Evolutionary conservation across 2,888 invertebrate genomes (phyloP).

Genomic region (Tipula vernalis): DNA sequence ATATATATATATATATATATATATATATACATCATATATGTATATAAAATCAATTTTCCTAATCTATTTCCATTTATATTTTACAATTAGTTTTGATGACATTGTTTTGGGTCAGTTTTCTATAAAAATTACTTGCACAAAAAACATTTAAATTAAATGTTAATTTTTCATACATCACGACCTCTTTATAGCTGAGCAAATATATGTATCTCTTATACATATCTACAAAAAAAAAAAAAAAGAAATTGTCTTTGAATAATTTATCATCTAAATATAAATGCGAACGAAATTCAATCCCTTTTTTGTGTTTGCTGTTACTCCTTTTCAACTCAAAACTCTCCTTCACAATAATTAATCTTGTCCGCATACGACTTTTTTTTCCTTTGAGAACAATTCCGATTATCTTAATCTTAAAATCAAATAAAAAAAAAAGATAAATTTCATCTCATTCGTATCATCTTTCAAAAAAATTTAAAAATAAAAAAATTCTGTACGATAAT

Average conservation of each 20-base stretch:
- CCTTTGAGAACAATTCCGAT: background rate
- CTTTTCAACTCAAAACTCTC: background rate
- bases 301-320: background rate
- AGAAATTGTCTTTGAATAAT: background rate
- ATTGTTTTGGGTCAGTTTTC: background rate
- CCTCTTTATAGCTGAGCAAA: background rate
- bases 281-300: background rate
- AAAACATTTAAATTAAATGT: background rate
- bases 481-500: background rate
- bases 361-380: background rate
- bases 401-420: constrained; percentile 4
- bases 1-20: background rate
- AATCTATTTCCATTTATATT: background rate
- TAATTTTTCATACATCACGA: background rate
- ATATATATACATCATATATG: background rate
- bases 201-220: background rate
- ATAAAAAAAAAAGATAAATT: background rate
- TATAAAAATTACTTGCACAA: background rate
- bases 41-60: background rate
- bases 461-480: background rate
- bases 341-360: background rate
- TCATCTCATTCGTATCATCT: constrained; percentile 4
- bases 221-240: background rate
- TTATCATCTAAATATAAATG: background rate
- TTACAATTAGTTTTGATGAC: background rate